Base-by-base conservation (phyloP, 2,888 invertebrate species). In the Harmothoe impar region DNA sequence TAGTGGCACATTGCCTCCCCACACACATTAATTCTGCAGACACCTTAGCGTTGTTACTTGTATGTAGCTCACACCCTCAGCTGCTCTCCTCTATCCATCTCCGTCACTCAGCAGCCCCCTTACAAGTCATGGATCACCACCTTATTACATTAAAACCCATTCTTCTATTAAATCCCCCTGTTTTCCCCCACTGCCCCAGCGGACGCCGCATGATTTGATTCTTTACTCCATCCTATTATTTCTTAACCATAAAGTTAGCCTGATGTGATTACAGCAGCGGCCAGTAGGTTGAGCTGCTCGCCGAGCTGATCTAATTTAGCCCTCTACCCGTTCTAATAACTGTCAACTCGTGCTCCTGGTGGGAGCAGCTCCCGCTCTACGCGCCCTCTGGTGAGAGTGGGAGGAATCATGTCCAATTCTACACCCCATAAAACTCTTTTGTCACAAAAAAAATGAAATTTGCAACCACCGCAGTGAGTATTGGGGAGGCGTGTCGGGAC, bases 191-290 rank as follows among this genome's bases (percentile, higher is more conserved):
- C 25, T 25, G 3, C 29, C 54, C 86, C 20, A n/a, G 0, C 25
- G 29, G 43, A 43, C 56, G 12, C 12, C 25, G 29, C 86, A 54
- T 86, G 86, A 86, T 86, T 86, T 86, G 86, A 86, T 86, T 86
- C 56, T 54, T 54, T 54, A 86, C 52, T 86, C 52, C 54, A 86
- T 86, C 86, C 86, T 54, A 56, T 86, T 86, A 86, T 52, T 86
- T 86, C 86, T 54, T 54, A 86, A 54, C 86, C 86, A 86, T 56
- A 86, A 56, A 86, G 86, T 86, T 86, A 86, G 86, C 54, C 56
- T 86, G 29, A 56, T 31, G 23, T 29, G 52, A 86, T 86, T 54
- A 86, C 17, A 15, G 5, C 20, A 23, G 86, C 29, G 29, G 86
- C 31, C 23, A 25, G 54, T 54, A 25, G 54, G 29, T 25, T 23